Base-by-base conservation (phyloP, 2,888 invertebrate genomes). In the Myathropa florea region DNA sequence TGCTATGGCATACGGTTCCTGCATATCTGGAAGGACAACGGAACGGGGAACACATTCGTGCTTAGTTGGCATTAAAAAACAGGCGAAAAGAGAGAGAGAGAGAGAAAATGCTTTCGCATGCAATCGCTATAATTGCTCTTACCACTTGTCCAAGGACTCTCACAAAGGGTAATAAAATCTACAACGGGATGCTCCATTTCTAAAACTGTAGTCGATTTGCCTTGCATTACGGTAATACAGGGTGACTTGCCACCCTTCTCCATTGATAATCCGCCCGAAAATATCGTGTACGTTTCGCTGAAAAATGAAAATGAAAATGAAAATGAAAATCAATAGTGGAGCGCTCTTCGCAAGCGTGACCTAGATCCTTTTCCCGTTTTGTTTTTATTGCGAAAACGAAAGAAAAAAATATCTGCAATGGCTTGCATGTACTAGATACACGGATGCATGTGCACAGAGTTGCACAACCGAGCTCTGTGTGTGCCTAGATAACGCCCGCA, bases 151-250 rank as follows among this genome's bases (percentile, higher is more conserved):
- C 97, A 99, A 24, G 98, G 98, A 89, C 97, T 97, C 93, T 98
- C 98, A 93, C 98, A 98, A 80, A 99, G 95, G 81, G 98, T 97
- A 91, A 98, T 96, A 94, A 99, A 99, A 95, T 99, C 98, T 88
- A 99, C 95, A 88, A 99, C 98, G 91, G 96, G 97, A 94, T 99
- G 98, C 92, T 99, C 99, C 99, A 99, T 99, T 95, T 99, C 99
- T 91, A 99, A 94, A 87, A 99, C 98, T 33, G 98, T 98, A 89
- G 98, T 98, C 90, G 96, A 97, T 94, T 98, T 98, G 89, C 98
- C 98, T 94, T 97, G 97, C 93, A 98, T 97, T 90, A 99, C 98
- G 33, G 98, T 98, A 93, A 99, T 96, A 93, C 98, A 97, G 91
- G 98, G 98, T 90, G 97, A 95, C 93, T 97, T 94, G 90, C 97